phyloP scores from a whole-genome alignment of 2,113 vertebrate species.

The Corythornis cristatus region DNA sequence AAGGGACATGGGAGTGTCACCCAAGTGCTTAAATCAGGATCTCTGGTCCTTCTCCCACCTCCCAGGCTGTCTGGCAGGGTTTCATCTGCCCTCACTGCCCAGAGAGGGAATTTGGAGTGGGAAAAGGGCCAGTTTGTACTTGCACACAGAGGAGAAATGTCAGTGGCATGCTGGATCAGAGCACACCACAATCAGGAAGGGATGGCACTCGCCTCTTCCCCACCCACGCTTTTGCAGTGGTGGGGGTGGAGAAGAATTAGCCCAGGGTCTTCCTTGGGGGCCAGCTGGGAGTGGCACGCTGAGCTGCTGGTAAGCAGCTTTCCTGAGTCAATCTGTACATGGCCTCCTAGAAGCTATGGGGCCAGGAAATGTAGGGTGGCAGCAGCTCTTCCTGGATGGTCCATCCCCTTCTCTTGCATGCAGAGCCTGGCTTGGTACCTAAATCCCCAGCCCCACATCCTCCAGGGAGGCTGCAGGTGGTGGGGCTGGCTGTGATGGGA shows the following conservation, averaged over 20 bases:
- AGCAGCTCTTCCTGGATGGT: not conserved
- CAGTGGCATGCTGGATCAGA: fast-evolving
- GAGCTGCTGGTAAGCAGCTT: not conserved
- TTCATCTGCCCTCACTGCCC: not conserved
- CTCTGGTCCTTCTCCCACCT: not conserved
- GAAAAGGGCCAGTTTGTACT: not conserved
- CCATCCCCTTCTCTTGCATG: not conserved
- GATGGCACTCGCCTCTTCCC: not conserved
- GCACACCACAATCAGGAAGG: fast-evolving
- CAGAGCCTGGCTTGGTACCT: not conserved
- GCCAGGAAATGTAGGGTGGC: not conserved
- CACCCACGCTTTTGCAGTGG: not conserved
- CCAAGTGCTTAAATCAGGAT: fast-evolving
- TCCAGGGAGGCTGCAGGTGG: not conserved
- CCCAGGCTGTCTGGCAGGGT: not conserved
- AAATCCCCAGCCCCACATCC: not conserved
- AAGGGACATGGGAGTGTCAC: not conserved
- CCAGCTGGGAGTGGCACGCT: not conserved
- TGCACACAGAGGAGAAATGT: not conserved
- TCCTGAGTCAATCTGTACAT: not conserved
- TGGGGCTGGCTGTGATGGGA: not conserved
- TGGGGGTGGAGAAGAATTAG: not conserved
- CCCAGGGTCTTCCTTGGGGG: not conserved
- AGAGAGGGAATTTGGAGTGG: not conserved
- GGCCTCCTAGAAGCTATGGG: not conserved